Percentiles rank a stretch among this genome's conserved stretches.
Conservation (phyloP, 1,140 invertebrate species). For the Palaemon carinicauda region DNA sequence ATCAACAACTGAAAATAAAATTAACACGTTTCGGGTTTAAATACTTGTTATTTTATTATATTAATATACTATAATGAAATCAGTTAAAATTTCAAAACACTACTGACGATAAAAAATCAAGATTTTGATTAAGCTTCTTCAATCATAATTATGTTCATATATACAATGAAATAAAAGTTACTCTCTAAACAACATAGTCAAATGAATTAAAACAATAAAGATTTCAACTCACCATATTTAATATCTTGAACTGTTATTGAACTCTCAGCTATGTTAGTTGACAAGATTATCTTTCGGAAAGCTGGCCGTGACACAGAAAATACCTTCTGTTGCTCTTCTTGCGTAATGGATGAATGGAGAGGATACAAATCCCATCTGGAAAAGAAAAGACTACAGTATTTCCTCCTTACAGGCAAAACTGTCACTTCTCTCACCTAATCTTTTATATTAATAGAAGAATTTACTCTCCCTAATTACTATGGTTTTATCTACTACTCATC, state of each 20-base stretch:
- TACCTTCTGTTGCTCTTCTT: conserved; percentile 75
- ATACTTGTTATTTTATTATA: not conserved
- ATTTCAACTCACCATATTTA: conserved; percentile 71
- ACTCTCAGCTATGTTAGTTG: conserved; percentile 97
- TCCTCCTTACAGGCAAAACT: too few relatives aligned
- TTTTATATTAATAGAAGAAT: too few relatives aligned
- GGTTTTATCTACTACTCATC: too few relatives aligned
- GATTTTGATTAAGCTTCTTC: too few relatives aligned
- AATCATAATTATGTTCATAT: too few relatives aligned
- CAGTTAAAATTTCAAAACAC: too few relatives aligned
- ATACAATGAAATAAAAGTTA: not conserved
- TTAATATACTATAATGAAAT: too few relatives aligned
- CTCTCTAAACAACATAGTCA: not conserved
- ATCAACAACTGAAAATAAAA: conserved; percentile 78
- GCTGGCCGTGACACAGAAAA: conserved; percentile 71
- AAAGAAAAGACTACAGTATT: not conserved
- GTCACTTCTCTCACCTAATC: too few relatives aligned
- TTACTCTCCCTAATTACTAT: too few relatives aligned
- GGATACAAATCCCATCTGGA: conserved; percentile 69
- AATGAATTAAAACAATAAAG: not conserved
- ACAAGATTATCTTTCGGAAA: conserved; percentile 85
- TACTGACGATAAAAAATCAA: too few relatives aligned
- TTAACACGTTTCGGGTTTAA: conserved; percentile 63
- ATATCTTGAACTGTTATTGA: conserved; percentile 95
- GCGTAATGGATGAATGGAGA: conserved; percentile 77